A percentile compares a stretch with the other conserved stretches of the same genome.
Conservation (phyloP, 2,113 vertebrate species). For the Lampris megalopsis region DNA sequence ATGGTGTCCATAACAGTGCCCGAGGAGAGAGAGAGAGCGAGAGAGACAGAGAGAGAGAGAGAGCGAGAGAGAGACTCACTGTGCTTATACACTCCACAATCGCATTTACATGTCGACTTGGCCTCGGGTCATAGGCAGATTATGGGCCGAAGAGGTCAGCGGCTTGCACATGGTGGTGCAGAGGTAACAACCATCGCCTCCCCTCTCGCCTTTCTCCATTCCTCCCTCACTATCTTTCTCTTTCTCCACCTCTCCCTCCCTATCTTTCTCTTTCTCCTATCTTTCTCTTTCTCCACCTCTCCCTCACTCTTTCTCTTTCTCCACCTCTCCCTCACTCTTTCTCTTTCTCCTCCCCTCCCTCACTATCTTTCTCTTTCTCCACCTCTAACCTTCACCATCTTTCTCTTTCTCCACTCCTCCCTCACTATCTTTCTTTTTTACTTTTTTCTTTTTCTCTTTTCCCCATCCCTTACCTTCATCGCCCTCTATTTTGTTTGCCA, state of each 20-base stretch:
- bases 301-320: not conserved
- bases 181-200: not conserved
- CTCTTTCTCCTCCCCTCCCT: too few species aligned
- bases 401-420: too few species aligned
- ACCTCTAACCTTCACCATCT: too few species aligned
- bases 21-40: not conserved
- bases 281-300: not conserved
- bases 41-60: not conserved
- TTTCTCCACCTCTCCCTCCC: not conserved
- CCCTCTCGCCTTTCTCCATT: not conserved
- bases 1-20: slow-evolving; percentile 12
- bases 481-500: too few species aligned
- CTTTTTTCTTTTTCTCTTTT: too few species aligned
- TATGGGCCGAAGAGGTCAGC: slow-evolving; percentile 34
- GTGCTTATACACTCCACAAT: slow-evolving; percentile 1
- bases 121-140: slow-evolving; percentile 49
- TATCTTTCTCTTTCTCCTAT: not conserved
- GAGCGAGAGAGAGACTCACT: not conserved
- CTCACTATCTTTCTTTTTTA: too few species aligned
- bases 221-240: too few species aligned
- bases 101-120: slow-evolving; percentile 27
- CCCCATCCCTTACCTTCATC: too few species aligned
- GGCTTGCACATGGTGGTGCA: slow-evolving; percentile 33
- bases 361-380: too few species aligned
- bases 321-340: not conserved